Percentiles rank a stretch among this genome's conserved stretches.
These are phyloP conservation scores for Nautilus pompilius DNA, from an alignment of 1,140 invertebrate genomes.

Conservation along the genomic window DNA sequence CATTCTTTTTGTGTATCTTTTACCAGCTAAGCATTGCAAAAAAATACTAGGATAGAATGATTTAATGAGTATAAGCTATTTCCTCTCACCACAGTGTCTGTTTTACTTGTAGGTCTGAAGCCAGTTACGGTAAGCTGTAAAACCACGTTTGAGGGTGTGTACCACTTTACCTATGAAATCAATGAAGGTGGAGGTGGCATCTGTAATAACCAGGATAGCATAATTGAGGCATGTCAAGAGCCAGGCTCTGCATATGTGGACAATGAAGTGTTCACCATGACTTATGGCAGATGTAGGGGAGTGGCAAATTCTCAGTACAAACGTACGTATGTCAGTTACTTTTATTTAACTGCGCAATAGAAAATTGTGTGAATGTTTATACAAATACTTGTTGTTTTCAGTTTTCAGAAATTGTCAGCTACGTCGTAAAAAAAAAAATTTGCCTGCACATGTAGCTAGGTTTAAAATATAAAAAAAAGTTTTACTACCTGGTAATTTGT, in stretches of 20 bases:
- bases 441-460: no score
- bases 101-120: slow-evolving; percentile 23
- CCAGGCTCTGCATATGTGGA: slow-evolving; percentile 92
- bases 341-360: no score
- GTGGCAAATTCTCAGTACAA: slow-evolving; percentile 84
- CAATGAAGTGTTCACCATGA: slow-evolving; percentile 96
- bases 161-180: slow-evolving; percentile 52
- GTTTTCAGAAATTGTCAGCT: no score
- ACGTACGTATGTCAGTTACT: slow-evolving; percentile 57
- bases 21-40: neutral
- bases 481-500: no score
- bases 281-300: slow-evolving; percentile 82
- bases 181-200: slow-evolving; percentile 48
- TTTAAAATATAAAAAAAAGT: no score
- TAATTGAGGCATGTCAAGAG: slow-evolving; percentile 90
- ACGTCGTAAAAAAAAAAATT: no score
- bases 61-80: neutral
- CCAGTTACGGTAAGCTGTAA: slow-evolving; percentile 48
- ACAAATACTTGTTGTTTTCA: no score
- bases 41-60: neutral
- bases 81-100: neutral
- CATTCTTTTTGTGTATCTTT: neutral
- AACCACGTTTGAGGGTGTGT: slow-evolving; percentile 52
- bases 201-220: slow-evolving; percentile 68
- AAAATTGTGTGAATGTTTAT: no score